phyloP scores from a whole-genome alignment of 2,113 vertebrate species.

The Larimichthys crocea region DNA sequence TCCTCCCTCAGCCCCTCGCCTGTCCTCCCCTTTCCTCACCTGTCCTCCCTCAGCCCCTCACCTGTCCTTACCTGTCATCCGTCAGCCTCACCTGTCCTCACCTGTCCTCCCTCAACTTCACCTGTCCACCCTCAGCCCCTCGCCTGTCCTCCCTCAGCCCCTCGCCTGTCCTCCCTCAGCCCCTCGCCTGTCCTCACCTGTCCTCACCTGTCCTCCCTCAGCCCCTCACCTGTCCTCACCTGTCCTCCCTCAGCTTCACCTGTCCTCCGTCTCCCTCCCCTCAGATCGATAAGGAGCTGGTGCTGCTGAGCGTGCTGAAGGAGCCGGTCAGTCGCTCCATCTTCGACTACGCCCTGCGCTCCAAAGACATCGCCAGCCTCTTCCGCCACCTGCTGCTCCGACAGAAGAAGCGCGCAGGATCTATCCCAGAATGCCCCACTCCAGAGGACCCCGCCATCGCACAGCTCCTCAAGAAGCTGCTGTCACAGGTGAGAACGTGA shows the following conservation, averaged over 20 bases:
- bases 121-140: not conserved
- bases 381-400: constrained; percentile 94
- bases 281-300: constrained; percentile 97
- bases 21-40: no score
- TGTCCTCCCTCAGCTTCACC: no score
- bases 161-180: no score
- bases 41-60: no score
- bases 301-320: constrained; percentile 95
- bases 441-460: constrained; percentile 94
- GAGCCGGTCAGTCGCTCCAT: constrained; percentile 96
- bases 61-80: no score
- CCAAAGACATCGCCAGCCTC: constrained; percentile 94
- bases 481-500: constrained; percentile 88
- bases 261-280: not conserved
- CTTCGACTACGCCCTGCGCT: constrained; percentile 96
- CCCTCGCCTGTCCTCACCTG: not conserved
- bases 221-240: not conserved
- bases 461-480: constrained; percentile 95
- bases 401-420: constrained; percentile 92
- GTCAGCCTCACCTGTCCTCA: no score
- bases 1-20: no score
- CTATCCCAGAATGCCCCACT: constrained; percentile 89
- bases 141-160: not conserved
- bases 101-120: not conserved
- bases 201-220: not conserved